Base-by-base conservation (phyloP, 2,797 vertebrate species). In the Brachyrhaphis roseni region DNA sequence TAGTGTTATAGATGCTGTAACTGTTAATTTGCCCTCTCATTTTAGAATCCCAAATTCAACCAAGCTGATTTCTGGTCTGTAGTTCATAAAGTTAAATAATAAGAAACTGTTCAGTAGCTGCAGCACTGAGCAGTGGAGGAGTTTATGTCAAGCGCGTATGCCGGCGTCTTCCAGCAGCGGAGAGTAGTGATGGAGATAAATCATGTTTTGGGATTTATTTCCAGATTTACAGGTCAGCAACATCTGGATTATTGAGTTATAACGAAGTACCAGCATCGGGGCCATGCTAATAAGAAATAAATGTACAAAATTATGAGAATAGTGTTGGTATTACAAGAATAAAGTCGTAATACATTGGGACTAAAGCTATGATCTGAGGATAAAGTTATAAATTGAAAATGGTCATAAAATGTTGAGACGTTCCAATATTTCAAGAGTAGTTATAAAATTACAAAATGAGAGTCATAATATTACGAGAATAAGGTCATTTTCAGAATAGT, bases 191-290 rank as follows among this genome's bases (percentile, higher is more conserved):
- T 49, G n/a, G 12, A 47, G 66, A 0, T 36, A 59, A 77, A 85
- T 36, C 18, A 1, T 45, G 49, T 47, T 55, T 59, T 10, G 64
- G 43, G 62, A 59, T 7, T 18, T 46, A 46, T 36, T 31, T 10
- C 57, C 8, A 0, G 75, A 88, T 16, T 10, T 49, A 16, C 51
- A 34, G 11, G 75, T 86, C 5, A 15, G 77, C 74, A 57, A 73
- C 87, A 84, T 89, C 76, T 89, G 89, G 90, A 88, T 86, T 36
- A 84, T 79, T 11, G 77, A 81, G 78, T 20, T 51, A 7, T 20
- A 18, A 20, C 47, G 47, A 5, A 49, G 47, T 49, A 6, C 5
- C 1, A 8, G 18, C 47, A 23, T 20, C 47, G 2, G 47, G 18
- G 16, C 18, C 47, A 2, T 20, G 47, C 47, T 51, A 51, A 51